phyloP scores from a whole-genome alignment of 1,140 invertebrate species.

The Nasonia longicornis region DNA sequence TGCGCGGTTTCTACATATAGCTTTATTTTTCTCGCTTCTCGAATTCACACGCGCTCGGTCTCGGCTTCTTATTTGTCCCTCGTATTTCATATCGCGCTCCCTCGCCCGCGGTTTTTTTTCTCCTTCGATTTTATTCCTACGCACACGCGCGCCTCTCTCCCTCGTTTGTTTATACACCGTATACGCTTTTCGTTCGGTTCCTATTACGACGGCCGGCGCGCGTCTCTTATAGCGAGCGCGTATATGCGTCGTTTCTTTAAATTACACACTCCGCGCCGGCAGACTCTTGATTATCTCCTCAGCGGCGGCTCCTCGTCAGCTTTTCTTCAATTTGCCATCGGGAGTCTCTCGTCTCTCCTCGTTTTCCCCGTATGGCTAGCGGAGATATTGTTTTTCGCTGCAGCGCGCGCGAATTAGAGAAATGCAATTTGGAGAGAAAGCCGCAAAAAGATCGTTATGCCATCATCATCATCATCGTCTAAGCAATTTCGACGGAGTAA shows the following conservation, averaged over 20 bases:
- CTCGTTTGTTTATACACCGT: neutral
- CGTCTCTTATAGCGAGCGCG: neutral
- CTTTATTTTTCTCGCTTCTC: neutral
- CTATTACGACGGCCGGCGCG: neutral
- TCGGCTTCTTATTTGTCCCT: neutral
- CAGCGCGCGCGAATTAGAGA: neutral
- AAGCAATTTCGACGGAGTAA: neutral
- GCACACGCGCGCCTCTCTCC: neutral
- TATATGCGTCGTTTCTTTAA: neutral
- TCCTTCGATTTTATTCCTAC: neutral
- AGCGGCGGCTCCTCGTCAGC: neutral
- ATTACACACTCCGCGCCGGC: slow-evolving; percentile 6
- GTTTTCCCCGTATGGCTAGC: neutral
- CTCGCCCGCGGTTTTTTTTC: neutral
- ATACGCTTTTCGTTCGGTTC: neutral
- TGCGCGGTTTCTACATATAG: neutral
- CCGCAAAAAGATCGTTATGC: neutral
- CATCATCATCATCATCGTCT: neutral
- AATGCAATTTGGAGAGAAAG: neutral
- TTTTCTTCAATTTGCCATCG: neutral
- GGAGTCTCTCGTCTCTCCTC: neutral
- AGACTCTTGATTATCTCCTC: neutral
- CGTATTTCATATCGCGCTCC: neutral
- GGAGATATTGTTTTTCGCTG: neutral
- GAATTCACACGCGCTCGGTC: no score